Evolutionary conservation across 23 tunicate genomes (phyloP), one percentile per base, ranked within the genome.

Genomic region (Styela plicata): DNA sequence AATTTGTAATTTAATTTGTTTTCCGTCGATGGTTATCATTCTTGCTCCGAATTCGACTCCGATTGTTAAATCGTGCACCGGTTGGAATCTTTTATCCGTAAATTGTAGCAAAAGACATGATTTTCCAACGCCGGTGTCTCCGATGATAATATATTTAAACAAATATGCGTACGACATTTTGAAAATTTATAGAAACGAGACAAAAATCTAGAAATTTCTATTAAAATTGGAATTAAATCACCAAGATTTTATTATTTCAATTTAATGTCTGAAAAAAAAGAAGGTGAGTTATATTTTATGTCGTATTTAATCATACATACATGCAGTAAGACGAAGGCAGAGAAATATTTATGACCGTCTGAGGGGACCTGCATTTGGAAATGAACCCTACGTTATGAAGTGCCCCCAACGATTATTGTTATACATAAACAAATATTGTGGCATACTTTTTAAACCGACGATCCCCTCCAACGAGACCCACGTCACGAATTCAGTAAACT

Each of bases 1-100:
- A 30, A 96, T 96, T 69, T 96, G 99, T 3, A 96, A 77, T 81
- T 96, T 96, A 2, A 96, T 96, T 77, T 96, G 99, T 67, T 90
- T 96, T 67, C 96, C 96, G 80, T 96, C 99, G 65, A 96, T 96
- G 1, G 95, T 96, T 26, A 96, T 96, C 99, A 96, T 96, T 73
- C 99, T 86, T 19, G 99, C 99, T 52, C 99, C 99, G 74, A 96
- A 96, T 75, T 96, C 99, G 74, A 96, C 99, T 13, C 99, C 99
- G 52, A 95, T 95, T 3, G 99, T 96, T 22, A 96, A 80, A 78
- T 96, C 99, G 84, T 96, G 99, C n/a, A 96, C 99, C 1, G 99
- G 99, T 84, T 96, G 99, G 74, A 96, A 96, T 76, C 99, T 80
- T 74, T 96, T 96, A 87, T 96, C 99, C 17, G 99, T 96, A 75